phyloP scores from a whole-genome alignment of 2,113 vertebrate genomes.

The Struthidea cinerea region DNA sequence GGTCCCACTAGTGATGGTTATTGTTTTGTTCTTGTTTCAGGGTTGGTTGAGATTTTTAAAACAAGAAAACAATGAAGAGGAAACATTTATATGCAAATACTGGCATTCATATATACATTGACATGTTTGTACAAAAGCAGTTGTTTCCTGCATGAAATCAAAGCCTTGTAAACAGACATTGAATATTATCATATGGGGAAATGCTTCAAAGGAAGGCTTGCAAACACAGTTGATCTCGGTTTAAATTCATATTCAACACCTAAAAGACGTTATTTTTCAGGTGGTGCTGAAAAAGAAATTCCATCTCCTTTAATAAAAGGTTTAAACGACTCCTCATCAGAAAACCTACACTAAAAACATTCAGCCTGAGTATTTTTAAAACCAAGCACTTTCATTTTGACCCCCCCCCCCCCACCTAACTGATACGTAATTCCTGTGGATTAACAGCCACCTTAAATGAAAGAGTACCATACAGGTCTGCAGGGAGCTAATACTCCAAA shows the following conservation, averaged over 20 bases:
- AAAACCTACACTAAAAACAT: neutral
- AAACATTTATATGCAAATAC: neutral
- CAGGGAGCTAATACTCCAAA: neutral
- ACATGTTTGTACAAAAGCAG: neutral
- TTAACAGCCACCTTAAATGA: neutral
- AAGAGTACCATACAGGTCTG: neutral
- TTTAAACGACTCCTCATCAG: neutral
- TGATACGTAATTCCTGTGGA: neutral
- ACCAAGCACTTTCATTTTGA: neutral
- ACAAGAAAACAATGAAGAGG: neutral
- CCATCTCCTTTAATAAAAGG: neutral
- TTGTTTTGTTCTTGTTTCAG: neutral
- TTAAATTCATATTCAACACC: neutral
- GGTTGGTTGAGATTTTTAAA: neutral
- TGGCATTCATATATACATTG: neutral
- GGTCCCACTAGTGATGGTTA: neutral
- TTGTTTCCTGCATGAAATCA: neutral
- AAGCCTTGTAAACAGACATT: neutral
- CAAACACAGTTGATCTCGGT: neutral
- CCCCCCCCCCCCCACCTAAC: neutral
- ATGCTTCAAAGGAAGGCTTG: neutral
- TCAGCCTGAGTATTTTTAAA: neutral
- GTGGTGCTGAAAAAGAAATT: neutral
- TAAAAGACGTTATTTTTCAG: neutral
- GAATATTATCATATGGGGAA: neutral